Evolutionary conservation across 2,888 invertebrate genomes (phyloP), one percentile per base, ranked within the genome.

Genomic region (Cantharis rustica): DNA sequence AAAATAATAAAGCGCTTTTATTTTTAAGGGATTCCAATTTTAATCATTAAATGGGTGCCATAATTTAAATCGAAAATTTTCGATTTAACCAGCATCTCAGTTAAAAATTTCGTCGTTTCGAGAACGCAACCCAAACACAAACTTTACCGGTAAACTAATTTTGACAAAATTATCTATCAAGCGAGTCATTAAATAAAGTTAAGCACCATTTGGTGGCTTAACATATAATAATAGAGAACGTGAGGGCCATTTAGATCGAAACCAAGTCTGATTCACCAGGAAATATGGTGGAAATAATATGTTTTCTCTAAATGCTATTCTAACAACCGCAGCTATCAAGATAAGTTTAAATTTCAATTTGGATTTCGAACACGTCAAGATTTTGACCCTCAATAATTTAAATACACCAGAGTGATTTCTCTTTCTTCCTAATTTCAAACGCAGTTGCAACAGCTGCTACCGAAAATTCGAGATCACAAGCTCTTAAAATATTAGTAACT

Each of bases 201-300:
- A 68, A 68, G 71, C 75, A 71, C 75, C 75, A 78, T 78, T 78
- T 74, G 76, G 68, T 69, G 71, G 64, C 75, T 73, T 70, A 75
- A 72, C 76, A 76, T 76, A 73, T 78, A 78, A 78, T 76, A 69
- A 76, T 69, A 68, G 16, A 31, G 68, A 71, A 78, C 78, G 76
- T 78, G 78, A 78, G 76, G 74, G 78, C 74, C 76, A 78, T 78
- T 78, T 76, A 76, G 76, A 78, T 74, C 66, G 23, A 61, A 78
- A 79, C 72, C 75, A 75, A 68, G 79, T 68, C 76, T 70, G 73
- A 78, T 77, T 76, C 73, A 61, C 70, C 76, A 80, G 79, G 80
- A 80, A 80, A 80, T 80, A 80, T 80, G 80, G 76, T 80, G 80
- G 80, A 80, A 80, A 80, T 80, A 80, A 77, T 77, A 75, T 79